Percentiles rank a stretch among this genome's conserved stretches.
Evolutionary conservation across 2,113 vertebrate species (phyloP).

Genomic region (Ceyx margarethae): DNA sequence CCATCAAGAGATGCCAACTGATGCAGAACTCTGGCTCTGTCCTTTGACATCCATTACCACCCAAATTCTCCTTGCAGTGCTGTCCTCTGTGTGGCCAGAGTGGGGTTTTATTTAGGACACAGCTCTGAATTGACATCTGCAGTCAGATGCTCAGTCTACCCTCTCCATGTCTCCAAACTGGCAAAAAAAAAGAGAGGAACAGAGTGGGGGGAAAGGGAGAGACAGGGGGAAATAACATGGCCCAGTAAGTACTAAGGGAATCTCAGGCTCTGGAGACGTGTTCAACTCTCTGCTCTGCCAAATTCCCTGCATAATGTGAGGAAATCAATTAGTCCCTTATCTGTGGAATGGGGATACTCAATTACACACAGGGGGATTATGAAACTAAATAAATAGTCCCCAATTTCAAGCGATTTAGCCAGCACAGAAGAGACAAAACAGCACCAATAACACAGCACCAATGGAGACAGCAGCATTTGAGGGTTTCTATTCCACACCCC

Average conservation of each 20-base stretch:
- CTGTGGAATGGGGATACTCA: slow-evolving; percentile 64
- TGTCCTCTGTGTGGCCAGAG: background rate
- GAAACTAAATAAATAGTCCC: slow-evolving; percentile 58
- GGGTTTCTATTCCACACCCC: background rate
- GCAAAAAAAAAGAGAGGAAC: background rate
- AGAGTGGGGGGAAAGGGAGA: background rate
- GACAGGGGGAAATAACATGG: background rate
- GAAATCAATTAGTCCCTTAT: slow-evolving; percentile 65
- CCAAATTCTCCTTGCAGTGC: background rate
- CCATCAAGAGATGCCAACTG: background rate
- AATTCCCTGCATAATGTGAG: slow-evolving; percentile 52
- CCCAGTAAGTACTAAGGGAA: slow-evolving; percentile 20
- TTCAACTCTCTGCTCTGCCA: slow-evolving; percentile 58
- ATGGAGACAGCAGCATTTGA: background rate
- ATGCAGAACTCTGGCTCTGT: background rate
- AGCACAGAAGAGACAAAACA: slow-evolving; percentile 10
- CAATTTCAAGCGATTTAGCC: slow-evolving; percentile 49
- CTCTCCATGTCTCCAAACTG: background rate
- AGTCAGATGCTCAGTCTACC: background rate
- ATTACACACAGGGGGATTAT: slow-evolving; percentile 54
- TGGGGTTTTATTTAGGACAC: background rate
- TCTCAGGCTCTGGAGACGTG: slow-evolving; percentile 24
- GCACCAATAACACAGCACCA: background rate
- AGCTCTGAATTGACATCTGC: background rate
- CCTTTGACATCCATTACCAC: background rate